phyloP scores from a whole-genome alignment of 2,888 invertebrate genomes.

The Tetranychus truncatus region DNA sequence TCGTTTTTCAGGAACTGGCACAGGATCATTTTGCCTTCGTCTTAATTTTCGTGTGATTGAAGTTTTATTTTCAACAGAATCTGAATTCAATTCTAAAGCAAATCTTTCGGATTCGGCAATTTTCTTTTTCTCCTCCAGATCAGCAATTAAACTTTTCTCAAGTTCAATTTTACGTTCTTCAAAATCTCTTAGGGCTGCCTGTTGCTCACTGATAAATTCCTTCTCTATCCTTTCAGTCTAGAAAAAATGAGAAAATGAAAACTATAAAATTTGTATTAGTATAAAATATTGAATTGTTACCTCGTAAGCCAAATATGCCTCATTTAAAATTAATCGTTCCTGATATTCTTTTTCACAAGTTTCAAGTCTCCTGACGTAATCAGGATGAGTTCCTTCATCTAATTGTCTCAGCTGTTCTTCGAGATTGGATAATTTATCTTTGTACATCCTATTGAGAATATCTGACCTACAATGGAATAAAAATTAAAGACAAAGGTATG shows the following conservation, averaged over 20 bases:
- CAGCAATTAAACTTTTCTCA: slow-evolving; percentile 65
- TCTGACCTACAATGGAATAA: background rate
- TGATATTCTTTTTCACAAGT: slow-evolving; percentile 60
- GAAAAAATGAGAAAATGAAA: slow-evolving; percentile 35
- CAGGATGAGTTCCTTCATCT: slow-evolving; percentile 65
- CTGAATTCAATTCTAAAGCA: slow-evolving; percentile 61
- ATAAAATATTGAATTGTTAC: slow-evolving; percentile 25
- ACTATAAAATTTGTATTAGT: slow-evolving; percentile 35
- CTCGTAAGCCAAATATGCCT: slow-evolving; percentile 33
- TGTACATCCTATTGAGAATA: slow-evolving; percentile 36
- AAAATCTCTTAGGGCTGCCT: slow-evolving; percentile 71
- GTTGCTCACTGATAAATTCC: slow-evolving; percentile 70
- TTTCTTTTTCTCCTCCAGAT: slow-evolving; percentile 78
- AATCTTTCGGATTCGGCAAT: slow-evolving; percentile 70
- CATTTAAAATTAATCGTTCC: slow-evolving; percentile 43
- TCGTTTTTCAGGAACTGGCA: slow-evolving; percentile 62
- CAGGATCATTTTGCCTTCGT: slow-evolving; percentile 77
- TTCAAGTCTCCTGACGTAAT: slow-evolving; percentile 60
- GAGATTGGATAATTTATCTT: slow-evolving; percentile 67
- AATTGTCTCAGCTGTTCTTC: slow-evolving; percentile 76
- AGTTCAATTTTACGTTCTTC: slow-evolving; percentile 85
- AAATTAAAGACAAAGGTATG: background rate
- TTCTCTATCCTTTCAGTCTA: slow-evolving; percentile 65
- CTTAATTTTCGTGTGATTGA: slow-evolving; percentile 79
- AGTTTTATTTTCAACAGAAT: slow-evolving; percentile 47